Percentiles rank a stretch among this genome's conserved stretches.
phyloP scores from a whole-genome alignment of 2,797 vertebrate species.

The Lepilemur septentrionalis region DNA sequence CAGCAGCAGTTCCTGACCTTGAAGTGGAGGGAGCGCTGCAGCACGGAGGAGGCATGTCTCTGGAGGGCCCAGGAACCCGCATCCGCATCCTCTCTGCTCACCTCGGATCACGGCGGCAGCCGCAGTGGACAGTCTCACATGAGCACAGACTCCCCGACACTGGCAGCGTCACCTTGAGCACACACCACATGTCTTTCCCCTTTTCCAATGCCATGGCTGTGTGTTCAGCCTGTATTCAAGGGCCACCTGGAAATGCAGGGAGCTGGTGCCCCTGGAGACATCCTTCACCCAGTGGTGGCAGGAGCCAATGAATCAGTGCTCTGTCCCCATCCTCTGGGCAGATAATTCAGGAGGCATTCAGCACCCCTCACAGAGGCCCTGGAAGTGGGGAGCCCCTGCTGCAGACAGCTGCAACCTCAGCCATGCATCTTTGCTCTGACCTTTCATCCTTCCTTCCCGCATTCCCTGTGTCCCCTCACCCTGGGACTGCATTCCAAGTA shows the following conservation, averaged over 20 bases:
- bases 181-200: background rate
- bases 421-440: background rate
- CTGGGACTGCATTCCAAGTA: background rate
- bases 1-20: background rate
- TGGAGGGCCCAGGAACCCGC: background rate
- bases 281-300: background rate
- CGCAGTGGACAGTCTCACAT: background rate
- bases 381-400: no score
- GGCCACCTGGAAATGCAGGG: background rate
- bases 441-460: background rate
- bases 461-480: no score
- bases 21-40: fast-evolving
- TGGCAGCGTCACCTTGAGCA: background rate
- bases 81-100: fast-evolving
- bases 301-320: background rate
- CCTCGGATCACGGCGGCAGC: background rate
- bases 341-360: background rate
- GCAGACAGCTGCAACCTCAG: background rate
- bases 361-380: background rate
- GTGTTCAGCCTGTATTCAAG: background rate
- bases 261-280: background rate
- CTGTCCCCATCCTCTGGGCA: background rate
- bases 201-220: background rate
- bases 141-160: background rate
- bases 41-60: fast-evolving